phyloP scores from a whole-genome alignment of 2,113 vertebrate genomes.

The Ahaetulla prasina region DNA sequence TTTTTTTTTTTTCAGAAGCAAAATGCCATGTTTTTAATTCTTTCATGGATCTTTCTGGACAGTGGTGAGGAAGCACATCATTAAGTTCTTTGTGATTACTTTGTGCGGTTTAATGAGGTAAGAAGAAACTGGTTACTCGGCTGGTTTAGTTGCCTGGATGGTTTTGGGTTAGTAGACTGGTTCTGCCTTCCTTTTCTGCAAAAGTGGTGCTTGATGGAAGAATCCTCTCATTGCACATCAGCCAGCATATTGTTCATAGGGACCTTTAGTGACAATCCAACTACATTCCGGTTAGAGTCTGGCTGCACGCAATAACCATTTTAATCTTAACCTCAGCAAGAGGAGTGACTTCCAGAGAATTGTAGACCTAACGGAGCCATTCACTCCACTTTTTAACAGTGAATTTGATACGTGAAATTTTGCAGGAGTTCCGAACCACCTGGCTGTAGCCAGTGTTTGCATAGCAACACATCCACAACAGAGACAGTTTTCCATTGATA shows the following conservation, averaged over 20 bases:
- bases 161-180: not conserved
- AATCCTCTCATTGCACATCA: not conserved
- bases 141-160: not conserved
- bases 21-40: not conserved
- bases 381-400: not conserved
- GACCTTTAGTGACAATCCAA: not conserved
- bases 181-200: not conserved
- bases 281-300: not conserved
- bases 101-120: not conserved
- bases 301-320: not conserved
- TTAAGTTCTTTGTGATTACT: not conserved
- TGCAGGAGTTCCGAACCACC: not conserved
- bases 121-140: not conserved
- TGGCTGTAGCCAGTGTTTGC: not conserved
- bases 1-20: not conserved
- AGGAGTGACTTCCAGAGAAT: not conserved
- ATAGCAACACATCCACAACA: not conserved
- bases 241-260: too few relatives aligned
- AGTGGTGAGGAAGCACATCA: not conserved
- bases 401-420: not conserved
- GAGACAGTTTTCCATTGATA: not conserved
- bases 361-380: not conserved
- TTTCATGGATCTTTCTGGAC: not conserved
- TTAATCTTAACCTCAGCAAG: not conserved
- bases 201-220: not conserved